Evolutionary conservation across 2,113 vertebrate species (phyloP).

Genomic region (Microcebus murinus): DNA sequence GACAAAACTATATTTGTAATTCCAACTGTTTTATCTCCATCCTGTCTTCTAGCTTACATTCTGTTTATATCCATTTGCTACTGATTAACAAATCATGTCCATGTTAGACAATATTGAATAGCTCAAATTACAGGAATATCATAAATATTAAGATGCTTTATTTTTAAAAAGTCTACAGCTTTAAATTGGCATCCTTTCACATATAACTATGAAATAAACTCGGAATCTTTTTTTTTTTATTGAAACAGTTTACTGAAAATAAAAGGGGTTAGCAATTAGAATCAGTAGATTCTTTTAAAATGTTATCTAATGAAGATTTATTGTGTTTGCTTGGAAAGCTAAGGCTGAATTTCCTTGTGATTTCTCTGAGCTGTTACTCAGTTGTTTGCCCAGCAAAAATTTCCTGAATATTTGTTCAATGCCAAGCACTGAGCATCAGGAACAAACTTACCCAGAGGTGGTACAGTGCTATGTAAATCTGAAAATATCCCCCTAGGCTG

Average conservation of each 20-base stretch:
- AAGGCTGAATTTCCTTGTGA: background rate
- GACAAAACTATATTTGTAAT: background rate
- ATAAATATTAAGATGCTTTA: background rate
- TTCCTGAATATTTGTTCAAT: background rate
- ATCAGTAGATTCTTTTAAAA: background rate
- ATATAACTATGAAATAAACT: constrained; percentile 7
- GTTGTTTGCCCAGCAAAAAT: background rate
- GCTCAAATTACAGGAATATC: background rate
- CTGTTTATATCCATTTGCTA: background rate
- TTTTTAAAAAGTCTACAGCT: background rate
- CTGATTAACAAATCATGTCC: background rate
- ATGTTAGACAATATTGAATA: background rate
- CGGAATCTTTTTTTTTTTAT: background rate
- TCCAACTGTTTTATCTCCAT: background rate
- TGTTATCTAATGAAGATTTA: background rate
- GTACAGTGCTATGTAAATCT: background rate
- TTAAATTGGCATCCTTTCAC: background rate
- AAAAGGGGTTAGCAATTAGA: background rate
- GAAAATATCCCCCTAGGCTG: background rate
- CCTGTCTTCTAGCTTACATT: background rate
- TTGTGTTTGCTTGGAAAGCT: background rate
- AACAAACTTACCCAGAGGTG: background rate
- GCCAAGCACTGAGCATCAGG: background rate
- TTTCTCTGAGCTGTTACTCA: background rate
- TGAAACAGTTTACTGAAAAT: background rate